These are phyloP conservation scores for Cantharis lateralis DNA, from an alignment of 2,888 invertebrate genomes.

Conservation along the genomic window DNA sequence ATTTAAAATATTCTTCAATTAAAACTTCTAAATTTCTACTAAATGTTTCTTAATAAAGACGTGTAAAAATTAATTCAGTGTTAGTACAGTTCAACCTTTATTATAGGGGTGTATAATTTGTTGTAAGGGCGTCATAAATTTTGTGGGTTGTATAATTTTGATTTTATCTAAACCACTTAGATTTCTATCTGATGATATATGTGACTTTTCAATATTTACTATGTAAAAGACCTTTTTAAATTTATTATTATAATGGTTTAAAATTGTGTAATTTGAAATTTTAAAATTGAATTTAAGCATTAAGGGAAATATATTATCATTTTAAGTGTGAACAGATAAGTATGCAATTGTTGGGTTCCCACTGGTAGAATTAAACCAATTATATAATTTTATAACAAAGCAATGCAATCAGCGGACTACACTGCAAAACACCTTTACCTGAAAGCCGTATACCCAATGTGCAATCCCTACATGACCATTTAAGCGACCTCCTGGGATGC, in stretches of 20 bases:
- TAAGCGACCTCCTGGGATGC: slow-evolving; percentile 27
- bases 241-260: background rate
- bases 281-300: background rate
- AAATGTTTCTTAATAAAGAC: slow-evolving; percentile 40
- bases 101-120: slow-evolving; percentile 30
- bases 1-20: slow-evolving; percentile 34
- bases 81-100: slow-evolving; percentile 33
- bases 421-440: slow-evolving; percentile 21
- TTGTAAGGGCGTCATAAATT: slow-evolving; percentile 14
- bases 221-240: background rate
- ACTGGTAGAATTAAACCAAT: slow-evolving; percentile 18
- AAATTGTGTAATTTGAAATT: background rate
- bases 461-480: slow-evolving; percentile 29
- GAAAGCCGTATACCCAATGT: slow-evolving; percentile 21
- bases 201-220: background rate
- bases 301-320: background rate
- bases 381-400: slow-evolving; percentile 10
- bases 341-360: slow-evolving; percentile 5
- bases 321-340: background rate
- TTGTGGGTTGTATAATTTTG: slow-evolving; percentile 19
- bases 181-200: slow-evolving; percentile 2
- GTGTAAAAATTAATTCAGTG: slow-evolving; percentile 42
- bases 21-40: slow-evolving; percentile 40
- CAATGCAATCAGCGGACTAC: slow-evolving; percentile 9
- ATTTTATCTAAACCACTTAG: slow-evolving; percentile 14